These are phyloP conservation scores for Gadus macrocephalus DNA, from an alignment of 2,113 vertebrate genomes.

Conservation along the genomic window DNA sequence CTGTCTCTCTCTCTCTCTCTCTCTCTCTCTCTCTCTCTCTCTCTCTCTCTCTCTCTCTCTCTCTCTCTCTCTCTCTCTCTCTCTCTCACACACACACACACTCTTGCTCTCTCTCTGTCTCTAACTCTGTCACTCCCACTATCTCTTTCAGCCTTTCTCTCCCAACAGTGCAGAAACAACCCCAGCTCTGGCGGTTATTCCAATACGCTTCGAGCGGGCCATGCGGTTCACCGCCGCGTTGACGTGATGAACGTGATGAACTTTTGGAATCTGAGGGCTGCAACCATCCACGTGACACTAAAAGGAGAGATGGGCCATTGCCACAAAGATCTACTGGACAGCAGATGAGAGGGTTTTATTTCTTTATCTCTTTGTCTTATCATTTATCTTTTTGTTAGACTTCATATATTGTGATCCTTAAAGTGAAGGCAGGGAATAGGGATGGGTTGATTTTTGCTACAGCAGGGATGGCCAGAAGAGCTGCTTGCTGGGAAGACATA, in stretches of 20 bases:
- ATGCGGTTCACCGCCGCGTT: slow-evolving; percentile 52
- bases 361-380: neutral
- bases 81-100: no score
- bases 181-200: slow-evolving; percentile 25
- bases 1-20: no score
- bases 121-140: neutral
- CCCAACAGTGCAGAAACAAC: neutral
- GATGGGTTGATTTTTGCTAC: neutral
- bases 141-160: slow-evolving; percentile 1
- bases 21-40: no score
- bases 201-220: slow-evolving; percentile 21
- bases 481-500: slow-evolving; percentile 9
- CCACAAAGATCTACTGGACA: slow-evolving; percentile 49
- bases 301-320: slow-evolving; percentile 45
- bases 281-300: slow-evolving; percentile 57
- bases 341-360: slow-evolving; percentile 19
- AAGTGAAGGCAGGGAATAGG: neutral
- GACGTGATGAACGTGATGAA: slow-evolving; percentile 52
- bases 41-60: neutral
- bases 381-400: neutral
- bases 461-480: no score
- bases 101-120: no score
- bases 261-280: slow-evolving; percentile 27
- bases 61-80: neutral
- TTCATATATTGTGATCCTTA: neutral